Conservation (phyloP, 1,140 invertebrate species). For the Drosophila equinoxialis region DNA sequence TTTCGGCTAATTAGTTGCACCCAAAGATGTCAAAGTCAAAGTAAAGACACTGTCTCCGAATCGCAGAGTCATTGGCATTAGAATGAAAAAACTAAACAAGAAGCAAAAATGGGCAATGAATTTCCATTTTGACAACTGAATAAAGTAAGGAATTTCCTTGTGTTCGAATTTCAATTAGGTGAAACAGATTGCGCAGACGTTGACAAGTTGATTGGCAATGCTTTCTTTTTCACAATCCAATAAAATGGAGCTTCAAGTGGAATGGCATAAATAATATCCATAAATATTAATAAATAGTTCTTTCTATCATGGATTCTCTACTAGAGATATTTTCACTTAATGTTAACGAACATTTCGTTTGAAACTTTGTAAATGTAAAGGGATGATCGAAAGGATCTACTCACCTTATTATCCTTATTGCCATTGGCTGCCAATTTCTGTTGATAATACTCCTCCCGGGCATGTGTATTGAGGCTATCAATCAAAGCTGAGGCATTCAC, state of each 20-base stretch:
- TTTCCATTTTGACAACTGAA: slow-evolving; percentile 12
- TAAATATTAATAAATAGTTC: too few species aligned
- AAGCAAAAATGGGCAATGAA: slow-evolving; percentile 4
- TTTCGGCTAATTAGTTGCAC: slow-evolving; percentile 9
- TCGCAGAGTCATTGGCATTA: too few species aligned
- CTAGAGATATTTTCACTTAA: too few species aligned
- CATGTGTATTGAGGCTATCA: slow-evolving; percentile 76
- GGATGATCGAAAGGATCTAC: slow-evolving; percentile 11
- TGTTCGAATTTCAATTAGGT: slow-evolving; percentile 1
- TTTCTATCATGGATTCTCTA: too few species aligned
- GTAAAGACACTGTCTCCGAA: not conserved
- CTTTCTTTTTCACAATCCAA: too few species aligned
- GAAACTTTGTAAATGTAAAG: too few species aligned
- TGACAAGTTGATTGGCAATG: too few species aligned
- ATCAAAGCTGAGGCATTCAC: slow-evolving; percentile 81
- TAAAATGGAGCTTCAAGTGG: too few species aligned
- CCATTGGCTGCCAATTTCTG: slow-evolving; percentile 56
- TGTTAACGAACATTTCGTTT: too few species aligned
- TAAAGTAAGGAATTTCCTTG: not conserved
- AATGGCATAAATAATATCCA: too few species aligned
- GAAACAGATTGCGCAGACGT: not conserved
- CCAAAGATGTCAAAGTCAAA: slow-evolving; percentile 11
- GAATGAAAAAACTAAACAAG: not conserved
- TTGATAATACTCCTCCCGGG: slow-evolving; percentile 77
- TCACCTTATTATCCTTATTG: slow-evolving; percentile 82